Evolutionary conservation across 2,113 vertebrate genomes (phyloP).

Genomic region (Tragelaphus scriptus): DNA sequence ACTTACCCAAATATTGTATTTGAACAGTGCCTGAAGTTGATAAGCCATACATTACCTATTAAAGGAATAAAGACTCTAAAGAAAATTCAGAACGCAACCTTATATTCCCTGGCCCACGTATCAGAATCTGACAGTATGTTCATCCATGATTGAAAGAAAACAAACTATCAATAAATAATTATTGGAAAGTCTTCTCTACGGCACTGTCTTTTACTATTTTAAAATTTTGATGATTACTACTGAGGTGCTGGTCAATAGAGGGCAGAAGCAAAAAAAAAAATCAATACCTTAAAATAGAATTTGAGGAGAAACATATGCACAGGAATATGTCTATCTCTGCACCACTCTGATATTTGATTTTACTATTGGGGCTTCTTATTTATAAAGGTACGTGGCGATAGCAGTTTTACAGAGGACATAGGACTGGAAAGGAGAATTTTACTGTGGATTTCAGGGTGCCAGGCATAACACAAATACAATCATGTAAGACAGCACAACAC

Average conservation of each 20-base stretch:
- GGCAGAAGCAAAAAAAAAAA: not conserved
- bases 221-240: not conserved
- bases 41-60: not conserved
- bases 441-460: not conserved
- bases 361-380: not conserved
- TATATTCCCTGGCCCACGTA: not conserved
- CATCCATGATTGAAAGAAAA: not conserved
- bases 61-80: not conserved
- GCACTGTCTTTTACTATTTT: not conserved
- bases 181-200: not conserved
- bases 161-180: not conserved
- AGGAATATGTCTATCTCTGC: not conserved
- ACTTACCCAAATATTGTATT: constrained; percentile 14
- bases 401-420: not conserved
- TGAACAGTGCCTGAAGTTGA: not conserved
- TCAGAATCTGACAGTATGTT: constrained; percentile 11
- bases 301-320: not conserved
- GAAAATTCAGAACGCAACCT: not conserved
- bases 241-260: not conserved
- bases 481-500: not conserved
- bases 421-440: not conserved
- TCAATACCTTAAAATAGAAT: not conserved
- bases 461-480: not conserved
- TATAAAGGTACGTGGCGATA: not conserved
- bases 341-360: not conserved